These are phyloP conservation scores for Idaea biselata DNA, from an alignment of 2,888 invertebrate genomes.

Conservation along the genomic window DNA sequence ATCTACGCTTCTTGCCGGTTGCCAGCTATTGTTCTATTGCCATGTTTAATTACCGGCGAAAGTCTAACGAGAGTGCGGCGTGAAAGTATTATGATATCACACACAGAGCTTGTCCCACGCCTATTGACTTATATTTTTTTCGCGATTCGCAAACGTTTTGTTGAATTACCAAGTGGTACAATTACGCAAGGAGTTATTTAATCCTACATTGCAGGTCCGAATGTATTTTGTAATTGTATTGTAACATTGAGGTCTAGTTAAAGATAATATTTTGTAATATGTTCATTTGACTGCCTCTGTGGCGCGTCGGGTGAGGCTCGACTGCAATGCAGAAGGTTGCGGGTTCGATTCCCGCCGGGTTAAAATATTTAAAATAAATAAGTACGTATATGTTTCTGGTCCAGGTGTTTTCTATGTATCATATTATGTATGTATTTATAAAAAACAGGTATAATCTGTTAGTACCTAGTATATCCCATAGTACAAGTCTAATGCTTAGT, in stretches of 20 bases:
- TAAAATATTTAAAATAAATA: too few relatives aligned
- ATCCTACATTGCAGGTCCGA: conserved; percentile 28
- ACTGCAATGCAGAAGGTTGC: too few relatives aligned
- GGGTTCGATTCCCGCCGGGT: too few relatives aligned
- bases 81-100: conserved; percentile 56
- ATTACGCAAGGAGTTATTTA: conserved; percentile 42
- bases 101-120: conserved; percentile 51
- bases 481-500: too few relatives aligned
- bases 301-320: too few relatives aligned
- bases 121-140: conserved; percentile 51
- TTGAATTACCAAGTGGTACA: conserved; percentile 42
- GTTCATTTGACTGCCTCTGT: too few relatives aligned
- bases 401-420: too few relatives aligned
- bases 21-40: conserved; percentile 72
- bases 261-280: conserved; percentile 26
- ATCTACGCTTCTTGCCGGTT: conserved; percentile 63
- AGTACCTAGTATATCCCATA: too few relatives aligned
- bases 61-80: conserved; percentile 71
- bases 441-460: too few relatives aligned
- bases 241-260: conserved; percentile 27
- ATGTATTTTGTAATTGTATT: conserved; percentile 17
- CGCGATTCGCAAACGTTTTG: conserved; percentile 45
- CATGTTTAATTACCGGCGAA: conserved; percentile 76
- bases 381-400: too few relatives aligned
- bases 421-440: too few relatives aligned